Base-by-base conservation (phyloP, 1,140 invertebrate genomes). In the Sitobion miscanthi region DNA sequence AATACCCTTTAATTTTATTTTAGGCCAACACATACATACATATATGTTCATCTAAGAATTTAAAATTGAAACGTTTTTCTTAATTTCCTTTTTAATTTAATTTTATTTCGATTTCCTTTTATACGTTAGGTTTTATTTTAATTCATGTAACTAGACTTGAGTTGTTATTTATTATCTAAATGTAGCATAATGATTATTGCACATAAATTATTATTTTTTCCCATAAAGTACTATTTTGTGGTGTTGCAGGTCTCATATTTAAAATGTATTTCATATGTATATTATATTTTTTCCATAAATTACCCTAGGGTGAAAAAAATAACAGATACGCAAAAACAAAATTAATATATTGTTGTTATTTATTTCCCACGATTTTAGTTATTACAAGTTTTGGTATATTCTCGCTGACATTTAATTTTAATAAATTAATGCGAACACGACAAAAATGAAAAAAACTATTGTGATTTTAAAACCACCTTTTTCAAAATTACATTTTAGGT, bases 241-340 rank as follows among this genome's bases (percentile, higher is more conserved):
- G 5, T 47, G 42, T 85, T 85, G 42, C 42, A 42, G 42, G 45
- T 30, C 45, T 85, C 21, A 85, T 85, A 85, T 85, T 85, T 30
- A 47, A 86, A 86, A 86, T 30, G 25, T 47, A 86, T 45, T 69
- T 69, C 30, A 77, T 77, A 20, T 42, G 42, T 85, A 14, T 77
- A 45, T 85, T 85, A 42, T 42, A 47, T 86, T 45, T 86, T 86
- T 45, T 86, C 23, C 83, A 45, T 85, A 85, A 45, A 86, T 86
- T 47, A 47, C 14, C 20, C n/a, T 38, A 17, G 8, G 35, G 21
- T 83, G 14, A 86, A 86, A 17, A 85, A 83, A 38, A 82, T 20
- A 49, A 52, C 20, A 49, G 30, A n/a, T 87, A 49, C 20, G 7
- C 47, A n/a, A 87, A 87, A n/a, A 87, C 17, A 49, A 49, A 49